Conservation (phyloP, 1,140 invertebrate species). For the Papilio aristodemus region DNA sequence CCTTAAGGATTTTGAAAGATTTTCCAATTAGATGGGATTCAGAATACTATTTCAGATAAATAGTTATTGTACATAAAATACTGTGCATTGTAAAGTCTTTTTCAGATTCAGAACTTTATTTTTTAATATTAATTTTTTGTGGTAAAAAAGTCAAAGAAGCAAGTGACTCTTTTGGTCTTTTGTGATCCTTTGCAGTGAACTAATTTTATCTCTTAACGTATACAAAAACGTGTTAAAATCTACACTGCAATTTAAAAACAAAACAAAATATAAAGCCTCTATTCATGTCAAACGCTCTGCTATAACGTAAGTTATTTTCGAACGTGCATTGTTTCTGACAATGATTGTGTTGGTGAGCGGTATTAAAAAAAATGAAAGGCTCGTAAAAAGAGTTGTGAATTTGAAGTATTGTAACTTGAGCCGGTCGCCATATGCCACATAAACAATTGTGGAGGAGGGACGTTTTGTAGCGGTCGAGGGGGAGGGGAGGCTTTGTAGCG, state of each 20-base stretch:
- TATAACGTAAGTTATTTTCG: slow-evolving; percentile 8
- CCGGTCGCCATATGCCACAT: slow-evolving; percentile 23
- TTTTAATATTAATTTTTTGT: too few relatives aligned
- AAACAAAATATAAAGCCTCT: slow-evolving; percentile 15
- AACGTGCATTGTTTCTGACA: neutral
- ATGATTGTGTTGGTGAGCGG: slow-evolving; percentile 3
- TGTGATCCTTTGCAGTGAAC: neutral
- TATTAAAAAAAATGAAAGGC: neutral
- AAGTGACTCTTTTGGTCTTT: too few relatives aligned
- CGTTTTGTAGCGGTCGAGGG: neutral
- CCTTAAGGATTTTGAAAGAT: too few relatives aligned
- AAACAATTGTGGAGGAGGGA: slow-evolving; percentile 24
- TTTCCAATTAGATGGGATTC: too few relatives aligned
- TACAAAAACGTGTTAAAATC: neutral
- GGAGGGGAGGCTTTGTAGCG: slow-evolving; percentile 14
- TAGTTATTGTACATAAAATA: too few relatives aligned
- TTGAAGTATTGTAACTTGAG: slow-evolving; percentile 21
- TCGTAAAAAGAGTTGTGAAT: slow-evolving; percentile 4
- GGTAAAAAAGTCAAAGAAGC: too few relatives aligned
- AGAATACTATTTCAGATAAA: too few relatives aligned
- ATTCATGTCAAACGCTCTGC: slow-evolving; percentile 14
- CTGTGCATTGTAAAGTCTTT: too few relatives aligned
- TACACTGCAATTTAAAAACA: neutral
- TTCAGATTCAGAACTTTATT: too few relatives aligned
- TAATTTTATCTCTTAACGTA: neutral